Base-by-base conservation (phyloP, 2,888 invertebrate species). In the Epiblema foenella region DNA sequence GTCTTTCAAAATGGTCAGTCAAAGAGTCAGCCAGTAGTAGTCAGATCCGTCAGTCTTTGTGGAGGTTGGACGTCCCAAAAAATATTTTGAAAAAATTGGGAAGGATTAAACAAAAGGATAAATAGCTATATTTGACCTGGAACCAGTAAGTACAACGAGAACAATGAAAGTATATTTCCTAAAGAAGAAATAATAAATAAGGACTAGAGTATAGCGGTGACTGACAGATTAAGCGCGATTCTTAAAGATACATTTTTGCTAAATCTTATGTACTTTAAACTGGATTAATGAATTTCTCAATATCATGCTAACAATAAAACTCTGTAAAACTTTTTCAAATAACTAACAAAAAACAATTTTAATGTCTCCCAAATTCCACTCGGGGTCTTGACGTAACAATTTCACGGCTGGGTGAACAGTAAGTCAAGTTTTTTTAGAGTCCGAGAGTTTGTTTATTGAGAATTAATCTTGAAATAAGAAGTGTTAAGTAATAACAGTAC, bases 311-410 rank as follows among this genome's bases (percentile, higher is more conserved):
- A 17, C 42, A 46, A 60, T 46, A 15, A 20, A 20, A 9, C 29
- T 29, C n/a, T 56, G 10, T 15, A 3, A 33, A 24, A 24, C 10
- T 46, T 5, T 8, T 24, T 60, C 59, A 60, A 24, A 20, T 60
- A 60, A 46, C 49, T 29, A 46, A 60, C 46, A 49, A 29, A 29
- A 11, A 62, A 29, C n/a, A 29, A 29, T 49, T 62, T 62, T 49
- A 29, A 2, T 49, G 29, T 39, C 46, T 24, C n/a, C 24, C n/a
- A 15, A 49, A 49, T 60, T 5, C 29, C 29, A 18, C 24, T 62
- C 5, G 29, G n/a, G 46, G n/a, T 46, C 12, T 59, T 42, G 11
- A 17, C 46, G 46, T 49, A 62, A 29, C 49, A 49, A 62, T 49
- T 49, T 49, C 29, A 49, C n/a, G 49, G 17, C 11, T 29, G 24